phyloP scores from a whole-genome alignment of 2,797 vertebrate genomes.

The Prionace glauca region DNA sequence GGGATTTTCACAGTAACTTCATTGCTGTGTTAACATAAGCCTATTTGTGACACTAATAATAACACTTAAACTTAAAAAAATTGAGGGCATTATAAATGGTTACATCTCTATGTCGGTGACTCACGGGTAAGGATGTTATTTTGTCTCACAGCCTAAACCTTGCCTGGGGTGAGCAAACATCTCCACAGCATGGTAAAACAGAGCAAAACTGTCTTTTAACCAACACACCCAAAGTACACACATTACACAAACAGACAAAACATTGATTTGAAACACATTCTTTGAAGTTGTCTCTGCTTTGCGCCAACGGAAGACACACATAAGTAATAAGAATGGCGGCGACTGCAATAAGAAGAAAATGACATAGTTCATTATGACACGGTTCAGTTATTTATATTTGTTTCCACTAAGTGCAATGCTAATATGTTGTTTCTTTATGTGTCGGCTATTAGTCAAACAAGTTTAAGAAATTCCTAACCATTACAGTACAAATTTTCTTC shows the following conservation, averaged over 20 bases:
- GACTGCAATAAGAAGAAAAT: neutral
- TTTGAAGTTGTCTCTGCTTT: neutral
- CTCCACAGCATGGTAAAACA: neutral
- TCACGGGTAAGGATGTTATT: neutral
- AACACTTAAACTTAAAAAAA: neutral
- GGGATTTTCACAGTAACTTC: no score
- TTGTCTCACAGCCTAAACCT: neutral
- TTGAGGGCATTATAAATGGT: neutral
- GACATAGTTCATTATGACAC: neutral
- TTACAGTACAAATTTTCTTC: neutral
- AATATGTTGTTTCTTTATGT: neutral
- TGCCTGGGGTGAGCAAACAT: neutral
- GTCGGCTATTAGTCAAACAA: neutral
- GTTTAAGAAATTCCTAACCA: neutral
- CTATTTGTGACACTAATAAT: no score
- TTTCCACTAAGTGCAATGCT: neutral
- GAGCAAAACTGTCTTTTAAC: neutral
- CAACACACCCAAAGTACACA: neutral
- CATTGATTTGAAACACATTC: neutral
- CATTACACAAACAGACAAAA: neutral
- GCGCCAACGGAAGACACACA: neutral
- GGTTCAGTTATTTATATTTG: neutral
- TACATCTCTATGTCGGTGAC: neutral
- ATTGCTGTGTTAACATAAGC: no score
- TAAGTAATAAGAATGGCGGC: neutral